Percentiles rank a stretch among this genome's conserved stretches.
phyloP scores from a whole-genome alignment of 2,797 vertebrate species.

The Rhinella marina region DNA sequence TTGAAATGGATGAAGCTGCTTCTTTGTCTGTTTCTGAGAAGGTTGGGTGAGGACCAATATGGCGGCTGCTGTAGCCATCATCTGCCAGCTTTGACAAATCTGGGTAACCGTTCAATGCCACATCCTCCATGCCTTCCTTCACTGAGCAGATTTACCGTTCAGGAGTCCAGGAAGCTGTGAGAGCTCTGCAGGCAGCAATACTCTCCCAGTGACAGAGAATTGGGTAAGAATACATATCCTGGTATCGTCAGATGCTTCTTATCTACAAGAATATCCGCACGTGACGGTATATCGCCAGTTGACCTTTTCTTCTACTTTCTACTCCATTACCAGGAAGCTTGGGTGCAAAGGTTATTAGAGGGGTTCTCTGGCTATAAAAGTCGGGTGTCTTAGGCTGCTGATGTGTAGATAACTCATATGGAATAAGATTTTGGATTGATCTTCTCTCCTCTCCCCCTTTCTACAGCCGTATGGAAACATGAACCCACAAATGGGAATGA shows the following conservation, averaged over 20 bases:
- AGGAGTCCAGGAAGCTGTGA: too few species aligned
- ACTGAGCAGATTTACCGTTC: background rate
- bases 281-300: too few species aligned
- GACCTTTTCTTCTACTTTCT: too few species aligned
- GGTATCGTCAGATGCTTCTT: too few species aligned
- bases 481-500: slow-evolving; percentile 75
- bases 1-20: background rate
- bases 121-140: too few species aligned
- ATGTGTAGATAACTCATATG: background rate
- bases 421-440: background rate
- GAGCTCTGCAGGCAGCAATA: too few species aligned
- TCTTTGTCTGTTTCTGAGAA: background rate
- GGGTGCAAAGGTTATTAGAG: background rate
- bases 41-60: background rate
- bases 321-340: too few species aligned
- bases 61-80: too few species aligned
- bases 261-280: too few species aligned
- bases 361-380: background rate
- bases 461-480: slow-evolving; percentile 75
- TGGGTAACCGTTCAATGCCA: background rate
- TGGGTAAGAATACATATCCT: too few species aligned
- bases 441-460: background rate
- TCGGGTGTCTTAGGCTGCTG: background rate
- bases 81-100: background rate
- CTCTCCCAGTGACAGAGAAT: too few species aligned